Base-by-base conservation (phyloP, 1,140 invertebrate species). In the Drosophila tsacasi region DNA sequence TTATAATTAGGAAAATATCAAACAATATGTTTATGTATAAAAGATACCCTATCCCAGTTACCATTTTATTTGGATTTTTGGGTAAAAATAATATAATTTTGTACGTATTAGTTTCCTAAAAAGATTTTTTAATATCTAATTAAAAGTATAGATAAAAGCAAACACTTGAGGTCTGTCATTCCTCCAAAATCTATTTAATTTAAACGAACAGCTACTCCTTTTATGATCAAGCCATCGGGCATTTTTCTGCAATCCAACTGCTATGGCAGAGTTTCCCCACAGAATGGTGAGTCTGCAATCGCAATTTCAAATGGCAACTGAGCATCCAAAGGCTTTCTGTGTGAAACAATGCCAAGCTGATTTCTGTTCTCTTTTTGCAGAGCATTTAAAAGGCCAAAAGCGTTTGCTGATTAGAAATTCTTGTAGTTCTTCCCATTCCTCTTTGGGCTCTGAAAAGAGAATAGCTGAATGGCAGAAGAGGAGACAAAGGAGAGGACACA, bases 401-500 rank as follows among this genome's bases (percentile, higher is more conserved):
- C 35, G 32, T 62, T 61, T 30, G 68, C 58, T 55, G 72, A 76
- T 65, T 65, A 65, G 71, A 75, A 75, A 76, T 75, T 65, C 63
- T 68, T 68, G 57, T 50, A 61, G 57, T 68, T 57, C 27, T 59
- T 55, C 42, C 17, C 49, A 44, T 54, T 67, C 67, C 46, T 42
- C 27, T 23, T 55, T 21, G 32, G 32, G 37, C n/a, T 37, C 30
- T 65, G 42, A 21, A 61, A 62, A 25, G 66, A 71, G 63, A 68
- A 72, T 64, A 54, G 61, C 44, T 32, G 46, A 50, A 25, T 25
- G n/a, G n/a, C n/a, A 27, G 32, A 37, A 39, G 54, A 37, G 25
- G 35, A 32, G 52, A 65, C 79, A 73, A 61, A 76, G 57, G 63
- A 65, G 65, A 60, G 63, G 60, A 73, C 71, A 83, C 76, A 69